Base-by-base conservation (phyloP, 2,113 vertebrate species). In the Rhodinocichla rosea region DNA sequence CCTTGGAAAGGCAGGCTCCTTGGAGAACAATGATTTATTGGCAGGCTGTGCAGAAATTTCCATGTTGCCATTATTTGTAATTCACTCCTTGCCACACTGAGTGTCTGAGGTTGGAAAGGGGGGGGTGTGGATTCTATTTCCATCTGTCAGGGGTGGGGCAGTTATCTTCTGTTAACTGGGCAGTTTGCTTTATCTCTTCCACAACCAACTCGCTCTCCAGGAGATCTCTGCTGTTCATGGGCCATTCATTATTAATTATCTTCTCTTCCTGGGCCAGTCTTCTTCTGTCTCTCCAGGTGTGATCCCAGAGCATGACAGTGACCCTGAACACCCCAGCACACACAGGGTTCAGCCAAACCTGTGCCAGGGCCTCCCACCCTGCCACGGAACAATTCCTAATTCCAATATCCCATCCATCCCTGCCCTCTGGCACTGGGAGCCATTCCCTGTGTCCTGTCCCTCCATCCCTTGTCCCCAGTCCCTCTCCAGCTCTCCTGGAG, bases 261-360 rank as follows among this genome's bases (percentile, higher is more conserved):
- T 53, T 32, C 53, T 55, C 30, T 55, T 6, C 30, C 33, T 55
- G 53, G 53, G 42, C 17, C 42, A 44, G n/a, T n/a, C n/a, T n/a
- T n/a, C n/a, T n/a, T n/a, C 39, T 16, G 2, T 23, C 47, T 63
- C 68, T 64, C 35, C 2, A 2, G 17, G 14, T 50, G 18, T 3
- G 15, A 60, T 13, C 52, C 49, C 28, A 2, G 71, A 19, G 27
- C 14, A 8, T 0, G 18, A 23, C 4, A 52, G 23, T 30, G 28
- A 57, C 14, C 24, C 3, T 0, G 28, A 57, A 52, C 0, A 1
- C 1, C 16, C 19, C 59, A 9, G 56, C 71, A 6, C 59, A 9
- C 71, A 6, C 39, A 49, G 33, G 85, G 65, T 5, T 60, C 79
- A 74, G 55, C 18, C 69, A 83, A 9, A 47, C 32, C 30, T 32